Percentiles rank a stretch among this genome's conserved stretches.
These are phyloP conservation scores for Exephanes ischioxanthus DNA, from an alignment of 2,888 invertebrate genomes.

Conservation along the genomic window DNA sequence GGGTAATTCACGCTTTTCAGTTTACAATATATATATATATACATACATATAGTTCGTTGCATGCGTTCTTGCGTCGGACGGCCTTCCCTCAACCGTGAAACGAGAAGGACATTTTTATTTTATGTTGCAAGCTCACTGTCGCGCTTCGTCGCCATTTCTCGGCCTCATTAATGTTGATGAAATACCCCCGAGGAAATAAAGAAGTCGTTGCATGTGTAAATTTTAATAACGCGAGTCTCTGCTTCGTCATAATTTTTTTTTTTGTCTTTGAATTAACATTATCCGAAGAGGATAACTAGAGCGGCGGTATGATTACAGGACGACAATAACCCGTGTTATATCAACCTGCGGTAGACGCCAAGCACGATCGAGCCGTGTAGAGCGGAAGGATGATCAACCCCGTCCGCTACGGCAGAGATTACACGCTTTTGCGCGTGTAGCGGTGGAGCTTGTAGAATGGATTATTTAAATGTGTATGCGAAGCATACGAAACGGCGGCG, in stretches of 20 bases:
- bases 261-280: neutral
- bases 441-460: too few species aligned
- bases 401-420: too few species aligned
- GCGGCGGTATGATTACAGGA: neutral
- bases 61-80: neutral
- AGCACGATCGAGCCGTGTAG: too few species aligned
- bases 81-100: neutral
- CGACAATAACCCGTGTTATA: too few species aligned
- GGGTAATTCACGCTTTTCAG: neutral
- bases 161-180: slow-evolving; percentile 34
- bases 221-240: neutral
- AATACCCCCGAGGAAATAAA: neutral
- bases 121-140: neutral
- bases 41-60: neutral
- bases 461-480: too few species aligned
- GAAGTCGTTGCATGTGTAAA: neutral
- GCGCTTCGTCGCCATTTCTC: neutral
- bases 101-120: slow-evolving; percentile 3
- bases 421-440: too few species aligned
- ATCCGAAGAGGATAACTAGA: neutral
- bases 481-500: too few species aligned
- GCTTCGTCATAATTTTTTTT: neutral
- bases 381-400: too few species aligned
- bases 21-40: neutral
- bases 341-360: too few species aligned